Evolutionary conservation across 2,888 invertebrate genomes (phyloP).

Genomic region (Sarcophaga subvicina): DNA sequence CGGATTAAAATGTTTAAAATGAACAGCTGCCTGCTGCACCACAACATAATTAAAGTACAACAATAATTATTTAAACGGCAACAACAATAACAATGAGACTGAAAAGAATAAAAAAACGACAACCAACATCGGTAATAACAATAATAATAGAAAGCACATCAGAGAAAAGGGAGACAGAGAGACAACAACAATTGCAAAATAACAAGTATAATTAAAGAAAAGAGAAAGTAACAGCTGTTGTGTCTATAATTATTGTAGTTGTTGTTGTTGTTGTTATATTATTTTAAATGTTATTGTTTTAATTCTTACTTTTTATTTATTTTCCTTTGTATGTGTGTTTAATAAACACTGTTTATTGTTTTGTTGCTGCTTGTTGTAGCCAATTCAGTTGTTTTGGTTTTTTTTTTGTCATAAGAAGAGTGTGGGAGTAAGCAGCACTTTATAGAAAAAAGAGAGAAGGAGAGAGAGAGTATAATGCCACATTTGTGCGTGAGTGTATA

Average conservation of each 20-base stretch:
- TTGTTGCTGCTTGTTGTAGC: no score
- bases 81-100: neutral
- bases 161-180: slow-evolving; percentile 11
- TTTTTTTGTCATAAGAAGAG: neutral
- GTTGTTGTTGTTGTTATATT: neutral
- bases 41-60: slow-evolving; percentile 50
- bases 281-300: no score
- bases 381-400: no score
- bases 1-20: slow-evolving; percentile 44
- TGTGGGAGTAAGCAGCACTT: neutral
- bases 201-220: slow-evolving; percentile 58
- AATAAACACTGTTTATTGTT: no score
- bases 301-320: no score
- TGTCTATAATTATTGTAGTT: slow-evolving; percentile 8
- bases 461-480: no score
- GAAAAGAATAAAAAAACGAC: no score
- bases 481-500: neutral
- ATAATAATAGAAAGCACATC: slow-evolving; percentile 14
- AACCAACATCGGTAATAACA: slow-evolving; percentile 11
- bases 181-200: slow-evolving; percentile 21
- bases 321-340: no score
- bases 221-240: slow-evolving; percentile 61
- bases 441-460: no score
- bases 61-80: slow-evolving; percentile 27
- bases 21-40: slow-evolving; percentile 56